Evolutionary conservation across 2,113 vertebrate genomes (phyloP), one percentile per base, ranked within the genome.

Genomic region (Neogobius melanostomus): DNA sequence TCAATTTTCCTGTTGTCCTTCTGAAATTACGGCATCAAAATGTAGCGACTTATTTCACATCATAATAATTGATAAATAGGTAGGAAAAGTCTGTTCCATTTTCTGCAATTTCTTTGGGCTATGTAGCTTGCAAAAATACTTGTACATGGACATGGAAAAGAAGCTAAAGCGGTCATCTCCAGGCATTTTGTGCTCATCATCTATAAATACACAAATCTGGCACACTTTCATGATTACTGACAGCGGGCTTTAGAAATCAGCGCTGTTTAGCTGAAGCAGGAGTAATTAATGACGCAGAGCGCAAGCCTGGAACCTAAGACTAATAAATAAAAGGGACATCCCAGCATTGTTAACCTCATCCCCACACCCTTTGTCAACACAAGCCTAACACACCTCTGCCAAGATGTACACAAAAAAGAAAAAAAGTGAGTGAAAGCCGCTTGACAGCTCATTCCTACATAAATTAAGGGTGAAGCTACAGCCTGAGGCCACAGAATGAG

Each of bases 361-460:
- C 67, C 45, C 47, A 61, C 68, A 48, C 50, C 45, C 48, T 59
- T 69, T 72, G 51, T 78, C 54, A 77, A 54, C 46, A 61, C 48
- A 64, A 11, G 63, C 10, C 59, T 21, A n/a, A 45, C 28, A 60
- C 53, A 45, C 56, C 54, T 80, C 49, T 1, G 15, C 17, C n/a
- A 16, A 69, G 53, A 60, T 48, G 64, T 64, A 54, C 36, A 21
- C 54, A 70, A 49, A 69, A 69, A 10, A 21, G 2, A 56, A 77
- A 70, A 64, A 69, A 69, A 78, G 54, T 57, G 21, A 11, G 17
- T 75, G 64, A 70, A 72, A 49, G 0, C 1, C 64, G 28, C 28
- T 53, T 82, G 71, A 82, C 68, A 88, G 69, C 61, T 80, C 45
- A 68, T 83, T 72, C 82, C 74, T 73, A 70, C 45, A 71, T 66